phyloP scores from a whole-genome alignment of 2,797 vertebrate genomes.

The Lithobates pipiens region DNA sequence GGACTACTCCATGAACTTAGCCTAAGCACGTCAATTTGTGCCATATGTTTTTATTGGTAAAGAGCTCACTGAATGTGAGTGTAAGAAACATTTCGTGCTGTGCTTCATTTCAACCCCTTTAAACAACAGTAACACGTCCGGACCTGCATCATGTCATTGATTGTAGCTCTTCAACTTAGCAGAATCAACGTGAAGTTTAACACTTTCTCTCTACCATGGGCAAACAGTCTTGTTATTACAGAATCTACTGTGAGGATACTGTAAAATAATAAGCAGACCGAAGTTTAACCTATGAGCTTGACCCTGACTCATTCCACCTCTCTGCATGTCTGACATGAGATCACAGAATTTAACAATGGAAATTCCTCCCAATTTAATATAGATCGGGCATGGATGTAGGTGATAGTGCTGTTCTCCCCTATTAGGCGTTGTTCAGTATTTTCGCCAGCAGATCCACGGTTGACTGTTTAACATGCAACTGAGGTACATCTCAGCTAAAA shows the following conservation, averaged over 20 bases:
- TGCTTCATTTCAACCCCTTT: constrained; percentile 17
- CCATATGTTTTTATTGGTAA: constrained; percentile 73
- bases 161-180: constrained; percentile 69
- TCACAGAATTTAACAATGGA: constrained; percentile 65
- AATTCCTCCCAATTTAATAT: constrained; percentile 63
- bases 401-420: constrained; percentile 56
- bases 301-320: constrained; percentile 70
- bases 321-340: constrained; percentile 64
- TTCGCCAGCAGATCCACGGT: constrained; percentile 30
- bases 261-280: constrained; percentile 63
- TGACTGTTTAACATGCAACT: constrained; percentile 72
- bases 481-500: constrained; percentile 77
- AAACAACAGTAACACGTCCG: constrained; percentile 70
- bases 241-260: constrained; percentile 64
- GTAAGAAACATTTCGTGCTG: constrained; percentile 9
- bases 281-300: constrained; percentile 67
- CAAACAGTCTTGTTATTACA: constrained; percentile 56
- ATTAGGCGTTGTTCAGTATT: constrained; percentile 58
- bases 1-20: constrained; percentile 68
- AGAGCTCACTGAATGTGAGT: constrained; percentile 65
- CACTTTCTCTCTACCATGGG: constrained; percentile 71
- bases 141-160: constrained; percentile 74
- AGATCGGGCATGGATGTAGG: constrained; percentile 64
- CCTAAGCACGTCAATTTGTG: constrained; percentile 72
- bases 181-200: constrained; percentile 75